Evolutionary conservation across 2,797 vertebrate genomes (phyloP).

Genomic region (Hoplostethus mediterraneus): DNA sequence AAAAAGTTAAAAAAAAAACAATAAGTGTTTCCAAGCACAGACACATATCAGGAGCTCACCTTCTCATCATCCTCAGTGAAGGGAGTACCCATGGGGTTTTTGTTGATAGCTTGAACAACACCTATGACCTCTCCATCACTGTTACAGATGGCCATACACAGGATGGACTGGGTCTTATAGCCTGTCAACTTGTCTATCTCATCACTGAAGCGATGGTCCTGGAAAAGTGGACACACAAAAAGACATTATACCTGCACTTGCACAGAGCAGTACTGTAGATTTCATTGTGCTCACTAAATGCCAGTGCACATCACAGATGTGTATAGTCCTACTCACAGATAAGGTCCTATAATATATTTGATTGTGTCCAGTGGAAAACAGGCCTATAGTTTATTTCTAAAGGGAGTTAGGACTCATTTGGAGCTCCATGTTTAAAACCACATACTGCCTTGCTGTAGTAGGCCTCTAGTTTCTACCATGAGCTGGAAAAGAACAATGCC

Average conservation of each 20-base stretch:
- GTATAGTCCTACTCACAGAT: too few relatives aligned
- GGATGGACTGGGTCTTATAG: slow-evolving; percentile 88
- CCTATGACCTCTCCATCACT: slow-evolving; percentile 88
- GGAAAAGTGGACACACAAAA: slow-evolving; percentile 27
- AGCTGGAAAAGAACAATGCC: slow-evolving; percentile 18
- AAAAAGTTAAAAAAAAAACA: background rate
- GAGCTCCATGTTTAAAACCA: background rate
- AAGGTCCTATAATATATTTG: too few relatives aligned
- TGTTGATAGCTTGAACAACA: slow-evolving; percentile 89
- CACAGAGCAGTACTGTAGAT: too few relatives aligned
- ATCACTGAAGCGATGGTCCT: slow-evolving; percentile 90
- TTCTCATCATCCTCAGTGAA: slow-evolving; percentile 89
- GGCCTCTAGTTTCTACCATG: slow-evolving; percentile 26
- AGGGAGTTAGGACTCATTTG: background rate
- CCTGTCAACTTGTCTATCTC: slow-evolving; percentile 89
- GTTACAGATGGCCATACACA: slow-evolving; percentile 88
- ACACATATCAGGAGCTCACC: slow-evolving; percentile 60
- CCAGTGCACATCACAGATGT: too few relatives aligned
- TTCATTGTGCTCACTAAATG: too few relatives aligned
- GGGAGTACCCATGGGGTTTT: slow-evolving; percentile 82
- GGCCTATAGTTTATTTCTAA: too few relatives aligned
- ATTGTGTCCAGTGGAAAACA: too few relatives aligned
- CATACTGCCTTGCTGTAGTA: background rate
- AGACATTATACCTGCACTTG: background rate
- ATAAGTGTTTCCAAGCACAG: background rate